A percentile compares a stretch with the other conserved stretches of the same genome.
phyloP scores from a whole-genome alignment of 2,113 vertebrate species.

The Thunnus thynnus region DNA sequence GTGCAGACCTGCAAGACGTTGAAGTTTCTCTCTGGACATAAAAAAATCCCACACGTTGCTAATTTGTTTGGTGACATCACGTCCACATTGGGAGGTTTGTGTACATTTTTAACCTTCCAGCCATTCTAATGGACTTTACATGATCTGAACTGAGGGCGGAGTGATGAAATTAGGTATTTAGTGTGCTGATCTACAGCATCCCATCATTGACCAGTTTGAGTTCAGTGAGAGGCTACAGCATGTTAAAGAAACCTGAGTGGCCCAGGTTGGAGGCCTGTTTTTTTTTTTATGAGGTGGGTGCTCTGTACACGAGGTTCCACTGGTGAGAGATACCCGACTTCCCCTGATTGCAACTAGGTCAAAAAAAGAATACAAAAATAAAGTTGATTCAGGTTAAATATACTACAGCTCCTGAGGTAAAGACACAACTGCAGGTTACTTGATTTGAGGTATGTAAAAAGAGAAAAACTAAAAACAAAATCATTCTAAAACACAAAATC shows the following conservation, averaged over 20 bases:
- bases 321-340: slow-evolving; percentile 60
- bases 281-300: slow-evolving; percentile 30
- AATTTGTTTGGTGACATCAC: slow-evolving; percentile 7
- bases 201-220: slow-evolving; percentile 52
- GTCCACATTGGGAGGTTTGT: slow-evolving; percentile 3
- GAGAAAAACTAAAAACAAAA: slow-evolving; percentile 72
- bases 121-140: background rate
- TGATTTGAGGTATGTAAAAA: slow-evolving; percentile 86
- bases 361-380: slow-evolving; percentile 81
- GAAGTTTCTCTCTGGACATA: background rate
- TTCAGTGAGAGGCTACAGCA: slow-evolving; percentile 51
- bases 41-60: slow-evolving; percentile 3
- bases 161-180: slow-evolving; percentile 55
- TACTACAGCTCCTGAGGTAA: slow-evolving; percentile 86
- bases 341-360: slow-evolving; percentile 77
- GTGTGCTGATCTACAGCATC: slow-evolving; percentile 77
- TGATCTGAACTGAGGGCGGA: slow-evolving; percentile 36
- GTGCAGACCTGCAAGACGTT: slow-evolving; percentile 32
- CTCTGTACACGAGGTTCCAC: slow-evolving; percentile 52
- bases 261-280: slow-evolving; percentile 48
- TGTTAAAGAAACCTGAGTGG: slow-evolving; percentile 50
- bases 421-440: slow-evolving; percentile 82
- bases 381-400: slow-evolving; percentile 83
- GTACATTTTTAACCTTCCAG: slow-evolving; percentile 19
- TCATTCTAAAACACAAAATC: slow-evolving; percentile 77